Evolutionary conservation across 2,888 invertebrate species (phyloP).

Genomic region (Andrena minutula): DNA sequence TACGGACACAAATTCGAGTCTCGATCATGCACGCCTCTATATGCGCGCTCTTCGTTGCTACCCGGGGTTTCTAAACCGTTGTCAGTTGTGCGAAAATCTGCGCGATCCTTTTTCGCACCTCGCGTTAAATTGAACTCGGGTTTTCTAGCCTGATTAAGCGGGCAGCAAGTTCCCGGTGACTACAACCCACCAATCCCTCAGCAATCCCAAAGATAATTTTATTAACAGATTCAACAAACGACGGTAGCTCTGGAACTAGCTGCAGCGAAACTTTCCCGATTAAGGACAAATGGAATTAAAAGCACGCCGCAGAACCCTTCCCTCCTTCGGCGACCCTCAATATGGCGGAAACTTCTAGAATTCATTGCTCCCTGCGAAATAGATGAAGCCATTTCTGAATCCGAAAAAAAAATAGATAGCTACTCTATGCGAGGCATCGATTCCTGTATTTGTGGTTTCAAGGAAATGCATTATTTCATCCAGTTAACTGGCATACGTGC

Average conservation of each 20-base stretch:
- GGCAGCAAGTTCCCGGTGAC: neutral
- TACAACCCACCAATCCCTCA: neutral
- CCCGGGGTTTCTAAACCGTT: no score
- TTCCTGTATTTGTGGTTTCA: constrained; percentile 8
- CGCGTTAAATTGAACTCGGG: neutral
- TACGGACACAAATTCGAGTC: neutral
- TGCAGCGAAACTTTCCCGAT: constrained; percentile 16
- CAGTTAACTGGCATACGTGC: constrained; percentile 43
- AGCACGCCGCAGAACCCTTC: neutral
- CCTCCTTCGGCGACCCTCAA: neutral
- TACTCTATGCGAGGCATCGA: constrained; percentile 12
- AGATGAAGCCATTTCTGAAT: neutral
- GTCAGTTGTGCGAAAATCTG: neutral
- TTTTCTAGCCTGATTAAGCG: neutral
- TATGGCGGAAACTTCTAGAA: neutral
- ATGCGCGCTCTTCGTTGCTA: no score
- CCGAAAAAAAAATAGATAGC: no score
- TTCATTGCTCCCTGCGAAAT: neutral
- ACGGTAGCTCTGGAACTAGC: neutral
- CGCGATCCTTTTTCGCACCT: neutral
- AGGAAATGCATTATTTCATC: constrained; percentile 46
- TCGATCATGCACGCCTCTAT: no score
- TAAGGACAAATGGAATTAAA: constrained; percentile 33
- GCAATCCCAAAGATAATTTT: constrained; percentile 18
- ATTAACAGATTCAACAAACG: constrained; percentile 32